A percentile compares a stretch with the other conserved stretches of the same genome.
These are phyloP conservation scores for Orestias chungarensis DNA, from an alignment of 2,797 vertebrate genomes.

Conservation along the genomic window DNA sequence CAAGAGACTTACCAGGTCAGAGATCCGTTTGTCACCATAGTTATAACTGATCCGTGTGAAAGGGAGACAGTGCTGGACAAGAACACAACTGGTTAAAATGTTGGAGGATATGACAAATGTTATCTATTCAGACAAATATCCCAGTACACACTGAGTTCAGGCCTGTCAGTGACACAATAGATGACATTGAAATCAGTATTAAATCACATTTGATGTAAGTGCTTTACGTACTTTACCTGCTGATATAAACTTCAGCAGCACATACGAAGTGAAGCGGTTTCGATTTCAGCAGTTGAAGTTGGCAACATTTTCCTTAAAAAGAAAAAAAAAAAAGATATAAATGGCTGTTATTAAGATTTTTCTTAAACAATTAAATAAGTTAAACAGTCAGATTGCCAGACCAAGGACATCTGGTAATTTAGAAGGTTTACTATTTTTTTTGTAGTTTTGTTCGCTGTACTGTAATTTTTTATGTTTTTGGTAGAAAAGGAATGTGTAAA, in stretches of 20 bases:
- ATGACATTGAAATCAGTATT: neutral
- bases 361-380: no score
- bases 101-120: neutral
- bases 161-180: neutral
- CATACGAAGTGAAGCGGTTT: neutral
- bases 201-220: no score
- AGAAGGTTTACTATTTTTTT: no score
- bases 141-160: neutral
- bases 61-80: neutral
- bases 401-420: no score
- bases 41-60: constrained; percentile 22
- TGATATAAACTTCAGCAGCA: neutral
- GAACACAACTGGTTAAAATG: neutral
- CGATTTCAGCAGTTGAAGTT: neutral
- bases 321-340: no score
- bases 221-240: neutral
- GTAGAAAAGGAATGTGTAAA: no score
- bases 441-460: no score
- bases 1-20: constrained; percentile 49
- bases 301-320: neutral
- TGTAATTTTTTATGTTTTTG: no score
- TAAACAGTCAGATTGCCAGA: no score
- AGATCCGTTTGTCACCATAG: constrained; percentile 38
- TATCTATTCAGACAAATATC: neutral
- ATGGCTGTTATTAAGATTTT: no score